phyloP scores from a whole-genome alignment of 2,888 invertebrate genomes.

The Axea sp. region DNA sequence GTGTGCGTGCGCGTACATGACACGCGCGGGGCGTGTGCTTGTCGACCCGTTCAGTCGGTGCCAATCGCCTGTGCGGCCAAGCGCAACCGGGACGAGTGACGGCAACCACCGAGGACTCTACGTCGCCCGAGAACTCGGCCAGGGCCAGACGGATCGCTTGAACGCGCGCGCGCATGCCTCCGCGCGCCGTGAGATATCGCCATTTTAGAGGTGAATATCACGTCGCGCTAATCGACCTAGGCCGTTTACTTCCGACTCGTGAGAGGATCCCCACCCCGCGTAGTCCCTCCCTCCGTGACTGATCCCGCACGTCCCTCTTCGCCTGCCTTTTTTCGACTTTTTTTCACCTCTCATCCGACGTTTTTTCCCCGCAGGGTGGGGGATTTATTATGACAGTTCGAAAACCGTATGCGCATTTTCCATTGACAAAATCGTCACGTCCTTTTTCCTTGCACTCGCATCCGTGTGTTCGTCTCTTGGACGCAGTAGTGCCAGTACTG shows the following conservation, averaged over 20 bases:
- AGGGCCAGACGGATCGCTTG: slow-evolving; percentile 10
- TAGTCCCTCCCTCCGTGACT: background rate
- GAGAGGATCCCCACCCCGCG: slow-evolving; percentile 1
- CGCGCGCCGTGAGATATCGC: slow-evolving; percentile 36
- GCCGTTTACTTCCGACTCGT: slow-evolving; percentile 33
- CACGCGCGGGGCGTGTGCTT: slow-evolving; percentile 56
- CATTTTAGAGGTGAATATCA: slow-evolving; percentile 56
- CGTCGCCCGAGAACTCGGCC: slow-evolving; percentile 12
- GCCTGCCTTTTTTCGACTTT: background rate
- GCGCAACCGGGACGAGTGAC: slow-evolving; percentile 16
- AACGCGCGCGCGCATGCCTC: slow-evolving; percentile 44
- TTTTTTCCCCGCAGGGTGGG: too few relatives aligned
- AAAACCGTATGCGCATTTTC: too few relatives aligned
- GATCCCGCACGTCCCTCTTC: too few relatives aligned
- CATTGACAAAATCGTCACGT: too few relatives aligned
- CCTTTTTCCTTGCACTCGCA: too few relatives aligned
- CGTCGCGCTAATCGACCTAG: slow-evolving; percentile 31
- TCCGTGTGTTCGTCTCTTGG: too few relatives aligned
- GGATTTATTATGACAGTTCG: too few relatives aligned
- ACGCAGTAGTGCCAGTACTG: too few relatives aligned
- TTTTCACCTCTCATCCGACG: background rate
- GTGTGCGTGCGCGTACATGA: slow-evolving; percentile 44
- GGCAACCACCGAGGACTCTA: too few relatives aligned
- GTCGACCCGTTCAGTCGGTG: slow-evolving; percentile 33
- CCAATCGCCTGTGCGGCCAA: slow-evolving; percentile 24